phyloP scores from a whole-genome alignment of 2,113 vertebrate species.

The Falco punctatus region DNA sequence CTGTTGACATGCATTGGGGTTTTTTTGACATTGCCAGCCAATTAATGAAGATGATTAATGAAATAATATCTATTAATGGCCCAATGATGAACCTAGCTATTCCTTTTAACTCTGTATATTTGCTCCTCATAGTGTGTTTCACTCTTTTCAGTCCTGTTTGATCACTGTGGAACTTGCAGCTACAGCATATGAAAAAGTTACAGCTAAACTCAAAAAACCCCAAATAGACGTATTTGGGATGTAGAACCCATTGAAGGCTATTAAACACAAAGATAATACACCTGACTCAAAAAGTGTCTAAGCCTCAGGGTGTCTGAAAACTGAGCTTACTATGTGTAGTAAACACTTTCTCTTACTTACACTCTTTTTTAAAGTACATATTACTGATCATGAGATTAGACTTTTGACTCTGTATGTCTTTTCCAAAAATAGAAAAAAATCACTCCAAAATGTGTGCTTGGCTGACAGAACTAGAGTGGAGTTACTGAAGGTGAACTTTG shows the following conservation, averaged over 20 bases:
- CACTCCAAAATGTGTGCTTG: not conserved
- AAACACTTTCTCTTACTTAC: not conserved
- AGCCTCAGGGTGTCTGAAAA: not conserved
- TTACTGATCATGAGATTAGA: not conserved
- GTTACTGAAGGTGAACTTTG: not conserved
- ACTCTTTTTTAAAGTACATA: not conserved
- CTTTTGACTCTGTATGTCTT: not conserved
- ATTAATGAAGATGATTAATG: not conserved
- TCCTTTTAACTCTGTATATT: not conserved
- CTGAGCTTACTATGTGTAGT: not conserved
- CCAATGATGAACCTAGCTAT: not conserved
- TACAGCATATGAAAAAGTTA: not conserved
- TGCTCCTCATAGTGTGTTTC: not conserved
- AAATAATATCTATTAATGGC: not conserved
- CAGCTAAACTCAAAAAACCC: not conserved
- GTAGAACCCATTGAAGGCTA: not conserved
- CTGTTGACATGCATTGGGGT: accelerated
- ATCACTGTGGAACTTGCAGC: not conserved
- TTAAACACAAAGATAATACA: not conserved
- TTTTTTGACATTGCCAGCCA: not conserved
- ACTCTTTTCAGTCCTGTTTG: not conserved
- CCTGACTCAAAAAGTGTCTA: not conserved
- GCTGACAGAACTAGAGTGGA: not conserved
- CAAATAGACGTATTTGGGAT: not conserved
- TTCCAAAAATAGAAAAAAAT: not conserved